Base-by-base conservation (phyloP, 1,140 invertebrate genomes). In the Lutraria rhynchaena region DNA sequence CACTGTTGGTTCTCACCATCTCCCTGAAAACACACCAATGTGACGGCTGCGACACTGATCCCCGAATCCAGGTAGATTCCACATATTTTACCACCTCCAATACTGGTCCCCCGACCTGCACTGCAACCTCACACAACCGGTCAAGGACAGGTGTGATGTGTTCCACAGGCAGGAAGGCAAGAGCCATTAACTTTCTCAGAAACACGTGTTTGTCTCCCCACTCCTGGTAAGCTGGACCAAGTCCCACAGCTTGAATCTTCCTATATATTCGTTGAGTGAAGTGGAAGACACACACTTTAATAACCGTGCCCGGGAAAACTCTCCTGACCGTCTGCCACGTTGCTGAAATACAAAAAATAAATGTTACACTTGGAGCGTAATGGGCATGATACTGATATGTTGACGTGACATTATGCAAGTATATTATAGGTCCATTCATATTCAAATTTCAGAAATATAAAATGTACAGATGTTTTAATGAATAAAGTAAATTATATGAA, bases 261-360 rank as follows among this genome's bases (percentile, higher is more conserved):
- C 71, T 31, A 17, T 60, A 75, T 3, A 75, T 19, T 22, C 33
- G 19, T 24, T 75, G 57, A 29, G 29, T 49, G 33, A 22, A 75
- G 57, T 75, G 71, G 31, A 60, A 75, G 11, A 61, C 57, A 61
- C 71, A 75, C 44, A 53, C 71, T 24, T 58, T 75, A 17, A 75
- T 3, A 4, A 60, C 24, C 11, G n/a, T 31, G 9, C 70, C 33
- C 1, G 71, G 53, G 37, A 61, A 75, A 9, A 75, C 71, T 3
- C 60, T n/a, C 19, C 69, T 13, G 19, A 75, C 41, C 9, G 33
- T 57, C 31, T 75, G 71, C 71, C 57, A 75, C 1, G 57, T 17
- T 41, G 58, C 22, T n/a, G n/a, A n/a, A n/a, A n/a, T n/a, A n/a
- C n/a, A n/a, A n/a, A n/a, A n/a, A n/a, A n/a, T n/a, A n/a, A n/a